phyloP scores from a whole-genome alignment of 2,797 vertebrate species.

The Mormyrus proboscirostris region DNA sequence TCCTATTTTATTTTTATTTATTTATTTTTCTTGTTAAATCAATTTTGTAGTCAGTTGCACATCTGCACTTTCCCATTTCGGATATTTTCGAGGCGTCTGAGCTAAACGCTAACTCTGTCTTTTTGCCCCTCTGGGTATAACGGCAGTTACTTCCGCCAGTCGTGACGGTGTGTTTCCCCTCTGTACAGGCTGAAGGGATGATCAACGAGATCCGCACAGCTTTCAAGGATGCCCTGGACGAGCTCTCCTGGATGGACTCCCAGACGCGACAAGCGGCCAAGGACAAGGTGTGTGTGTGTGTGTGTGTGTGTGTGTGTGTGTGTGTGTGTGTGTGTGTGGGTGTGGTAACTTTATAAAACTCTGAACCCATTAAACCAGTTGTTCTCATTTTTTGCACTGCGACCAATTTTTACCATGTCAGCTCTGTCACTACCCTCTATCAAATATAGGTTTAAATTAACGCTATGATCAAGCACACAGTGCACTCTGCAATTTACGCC shows the following conservation, averaged over 20 bases:
- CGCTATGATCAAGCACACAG: neutral
- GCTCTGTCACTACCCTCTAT: neutral
- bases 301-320: too few species aligned
- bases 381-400: neutral
- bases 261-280: slow-evolving; percentile 81
- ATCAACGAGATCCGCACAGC: slow-evolving; percentile 83
- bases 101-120: neutral
- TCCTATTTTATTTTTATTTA: too few species aligned
- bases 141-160: neutral
- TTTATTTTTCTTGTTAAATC: neutral
- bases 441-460: neutral
- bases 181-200: slow-evolving; percentile 83
- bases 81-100: neutral
- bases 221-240: slow-evolving; percentile 77
- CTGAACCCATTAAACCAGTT: neutral
- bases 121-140: slow-evolving; percentile 8
- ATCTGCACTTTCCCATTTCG: neutral
- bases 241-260: slow-evolving; percentile 86
- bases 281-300: slow-evolving; percentile 67
- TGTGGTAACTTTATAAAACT: neutral
- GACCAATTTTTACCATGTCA: neutral
- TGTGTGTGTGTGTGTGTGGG: slow-evolving; percentile 54
- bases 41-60: neutral
- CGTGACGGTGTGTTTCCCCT: neutral
- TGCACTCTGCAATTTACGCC: neutral